phyloP scores from a whole-genome alignment of 2,113 vertebrate species.

The Oncorhynchus gorbuscha region DNA sequence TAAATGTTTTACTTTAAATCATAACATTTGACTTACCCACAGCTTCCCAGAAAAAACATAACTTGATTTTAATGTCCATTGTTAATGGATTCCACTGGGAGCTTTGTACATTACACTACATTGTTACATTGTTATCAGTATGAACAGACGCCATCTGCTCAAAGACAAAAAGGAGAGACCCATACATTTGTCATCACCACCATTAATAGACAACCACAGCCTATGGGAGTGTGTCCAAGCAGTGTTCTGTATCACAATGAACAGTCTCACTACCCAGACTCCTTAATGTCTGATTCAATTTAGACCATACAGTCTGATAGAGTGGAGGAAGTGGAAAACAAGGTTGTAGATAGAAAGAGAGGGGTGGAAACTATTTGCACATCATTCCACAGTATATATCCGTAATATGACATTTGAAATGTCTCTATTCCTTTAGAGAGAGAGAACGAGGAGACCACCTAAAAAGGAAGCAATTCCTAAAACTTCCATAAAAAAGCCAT shows the following conservation, averaged over 20 bases:
- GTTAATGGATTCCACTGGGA: background rate
- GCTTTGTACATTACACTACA: background rate
- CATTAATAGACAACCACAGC: constrained; percentile 14
- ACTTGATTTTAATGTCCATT: background rate
- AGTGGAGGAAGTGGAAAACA: too few species aligned
- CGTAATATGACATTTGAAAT: background rate
- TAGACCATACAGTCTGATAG: background rate
- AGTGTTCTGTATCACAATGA: constrained; percentile 51
- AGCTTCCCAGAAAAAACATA: too few species aligned
- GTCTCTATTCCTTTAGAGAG: background rate
- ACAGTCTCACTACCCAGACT: constrained; percentile 32
- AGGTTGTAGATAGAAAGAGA: too few species aligned
- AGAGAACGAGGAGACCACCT: too few species aligned
- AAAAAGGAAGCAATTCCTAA: too few species aligned
- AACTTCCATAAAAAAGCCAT: too few species aligned
- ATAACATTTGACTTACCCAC: too few species aligned
- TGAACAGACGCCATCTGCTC: constrained; percentile 6
- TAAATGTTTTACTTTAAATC: too few species aligned
- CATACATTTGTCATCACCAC: constrained; percentile 58
- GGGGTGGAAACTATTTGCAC: constrained; percentile 40
- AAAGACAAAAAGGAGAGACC: constrained; percentile 16
- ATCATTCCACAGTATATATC: constrained; percentile 27
- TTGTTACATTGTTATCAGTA: constrained; percentile 37
- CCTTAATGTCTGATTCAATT: background rate
- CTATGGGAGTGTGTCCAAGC: constrained; percentile 10